Evolutionary conservation across 1,140 invertebrate genomes (phyloP).

Genomic region (Eumaeus atala): DNA sequence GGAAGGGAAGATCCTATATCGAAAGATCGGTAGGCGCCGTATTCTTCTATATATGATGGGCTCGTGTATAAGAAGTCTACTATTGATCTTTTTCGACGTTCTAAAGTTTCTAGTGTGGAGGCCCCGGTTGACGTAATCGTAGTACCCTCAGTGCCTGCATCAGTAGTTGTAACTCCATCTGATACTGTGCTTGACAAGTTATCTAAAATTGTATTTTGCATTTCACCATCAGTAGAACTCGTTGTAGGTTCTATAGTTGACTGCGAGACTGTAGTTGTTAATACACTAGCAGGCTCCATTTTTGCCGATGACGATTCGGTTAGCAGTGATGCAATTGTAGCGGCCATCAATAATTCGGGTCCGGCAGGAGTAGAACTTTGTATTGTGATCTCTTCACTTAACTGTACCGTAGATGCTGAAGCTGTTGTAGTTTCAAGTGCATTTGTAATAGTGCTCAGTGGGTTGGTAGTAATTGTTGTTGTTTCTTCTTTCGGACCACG

Average conservation of each 20-base stretch:
- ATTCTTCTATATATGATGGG: conserved; percentile 50
- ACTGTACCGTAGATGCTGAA: not conserved
- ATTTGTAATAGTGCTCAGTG: conserved; percentile 7
- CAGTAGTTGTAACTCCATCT: conserved; percentile 11
- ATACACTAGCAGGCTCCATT: conserved; percentile 5
- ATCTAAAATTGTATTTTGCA: conserved; percentile 5
- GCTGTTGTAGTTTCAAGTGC: not conserved
- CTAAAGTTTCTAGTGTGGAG: conserved; percentile 45
- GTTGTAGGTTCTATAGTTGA: conserved; percentile 12
- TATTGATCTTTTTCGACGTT: conserved; percentile 58
- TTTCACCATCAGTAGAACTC: conserved; percentile 17
- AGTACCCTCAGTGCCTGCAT: conserved; percentile 19
- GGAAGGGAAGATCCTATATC: conserved; percentile 40
- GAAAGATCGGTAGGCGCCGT: conserved; percentile 51
- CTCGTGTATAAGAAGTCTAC: conserved; percentile 59
- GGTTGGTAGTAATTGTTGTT: conserved; percentile 21
- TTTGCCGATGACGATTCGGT: conserved; percentile 10
- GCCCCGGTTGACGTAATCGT: conserved; percentile 18
- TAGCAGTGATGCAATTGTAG: conserved; percentile 16
- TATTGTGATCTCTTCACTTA: conserved; percentile 1
- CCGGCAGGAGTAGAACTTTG: not conserved
- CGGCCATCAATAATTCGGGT: not conserved
- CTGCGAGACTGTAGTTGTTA: conserved; percentile 14
- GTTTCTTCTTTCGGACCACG: conserved; percentile 25
- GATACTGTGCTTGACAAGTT: conserved; percentile 13